phyloP scores from a whole-genome alignment of 2,113 vertebrate genomes.

The Brachyistius frenatus region DNA sequence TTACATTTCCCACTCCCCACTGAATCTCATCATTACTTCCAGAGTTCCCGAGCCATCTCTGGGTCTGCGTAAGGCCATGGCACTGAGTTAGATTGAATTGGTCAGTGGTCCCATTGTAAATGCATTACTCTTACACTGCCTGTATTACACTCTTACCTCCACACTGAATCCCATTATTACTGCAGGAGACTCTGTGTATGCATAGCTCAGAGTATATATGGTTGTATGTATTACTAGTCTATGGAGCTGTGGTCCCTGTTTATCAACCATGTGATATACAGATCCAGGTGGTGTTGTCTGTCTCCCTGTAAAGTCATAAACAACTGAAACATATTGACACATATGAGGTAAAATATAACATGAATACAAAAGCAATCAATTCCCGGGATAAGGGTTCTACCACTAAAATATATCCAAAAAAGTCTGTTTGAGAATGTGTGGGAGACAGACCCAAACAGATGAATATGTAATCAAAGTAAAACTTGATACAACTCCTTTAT shows the following conservation, averaged over 20 bases:
- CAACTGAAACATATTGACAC: conserved; percentile 4
- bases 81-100: conserved; percentile 78
- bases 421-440: neutral
- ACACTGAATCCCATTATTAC: conserved; percentile 74
- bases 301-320: conserved; percentile 11
- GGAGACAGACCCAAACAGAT: neutral
- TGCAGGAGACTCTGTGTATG: conserved; percentile 45
- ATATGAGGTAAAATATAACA: conserved; percentile 6
- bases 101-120: conserved; percentile 83
- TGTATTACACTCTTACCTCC: conserved; percentile 70
- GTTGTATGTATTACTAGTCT: conserved; percentile 16
- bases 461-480: conserved; percentile 19
- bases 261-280: conserved; percentile 12
- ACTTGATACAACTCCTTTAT: conserved; percentile 21
- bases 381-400: neutral
- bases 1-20: conserved; percentile 75
- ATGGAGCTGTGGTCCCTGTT: conserved; percentile 14
- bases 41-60: conserved; percentile 66
- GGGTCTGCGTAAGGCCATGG: conserved; percentile 61
- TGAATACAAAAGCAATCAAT: conserved; percentile 18
- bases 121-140: conserved; percentile 78
- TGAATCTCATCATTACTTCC: conserved; percentile 80
- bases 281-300: neutral
- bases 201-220: conserved; percentile 31
- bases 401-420: conserved; percentile 1